These are phyloP conservation scores for Epinephelus moara DNA, from an alignment of 2,113 vertebrate genomes.

Conservation along the genomic window DNA sequence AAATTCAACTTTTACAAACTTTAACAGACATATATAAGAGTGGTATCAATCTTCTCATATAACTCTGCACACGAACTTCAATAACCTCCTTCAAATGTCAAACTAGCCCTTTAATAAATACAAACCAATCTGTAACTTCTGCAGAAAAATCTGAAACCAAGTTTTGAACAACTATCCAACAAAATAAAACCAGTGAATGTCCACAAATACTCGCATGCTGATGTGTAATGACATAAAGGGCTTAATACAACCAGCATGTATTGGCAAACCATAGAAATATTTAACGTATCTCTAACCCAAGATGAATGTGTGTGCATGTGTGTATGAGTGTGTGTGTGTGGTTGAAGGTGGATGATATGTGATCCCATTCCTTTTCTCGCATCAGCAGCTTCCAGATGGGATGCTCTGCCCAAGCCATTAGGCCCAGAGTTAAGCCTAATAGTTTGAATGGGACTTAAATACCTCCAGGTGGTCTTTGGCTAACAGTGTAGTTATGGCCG, in stretches of 20 bases:
- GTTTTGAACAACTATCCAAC: neutral
- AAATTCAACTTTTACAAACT: too few relatives aligned
- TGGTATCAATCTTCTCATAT: neutral
- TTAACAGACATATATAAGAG: neutral
- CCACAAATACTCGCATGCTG: neutral
- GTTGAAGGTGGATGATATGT: slow-evolving; percentile 47
- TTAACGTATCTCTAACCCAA: neutral
- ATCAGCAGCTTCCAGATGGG: slow-evolving; percentile 70
- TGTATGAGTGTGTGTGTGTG: neutral
- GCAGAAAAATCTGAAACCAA: neutral
- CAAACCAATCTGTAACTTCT: too few relatives aligned
- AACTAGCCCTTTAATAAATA: too few relatives aligned
- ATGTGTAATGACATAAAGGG: slow-evolving; percentile 19
- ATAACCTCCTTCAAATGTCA: neutral
- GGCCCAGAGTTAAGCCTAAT: slow-evolving; percentile 63
- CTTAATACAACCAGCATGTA: slow-evolving; percentile 14
- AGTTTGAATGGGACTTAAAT: slow-evolving; percentile 74
- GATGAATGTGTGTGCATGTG: neutral
- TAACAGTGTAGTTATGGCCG: slow-evolving; percentile 44
- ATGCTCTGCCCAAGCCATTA: slow-evolving; percentile 67
- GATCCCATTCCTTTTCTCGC: slow-evolving; percentile 56
- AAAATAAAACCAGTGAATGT: neutral
- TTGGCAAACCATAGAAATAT: neutral
- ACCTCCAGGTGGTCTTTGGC: slow-evolving; percentile 74
- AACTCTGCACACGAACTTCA: neutral